A percentile compares a stretch with the other conserved stretches of the same genome.
These are phyloP conservation scores for Eonycteris spelaea DNA, from an alignment of 2,113 vertebrate species.

Conservation along the genomic window DNA sequence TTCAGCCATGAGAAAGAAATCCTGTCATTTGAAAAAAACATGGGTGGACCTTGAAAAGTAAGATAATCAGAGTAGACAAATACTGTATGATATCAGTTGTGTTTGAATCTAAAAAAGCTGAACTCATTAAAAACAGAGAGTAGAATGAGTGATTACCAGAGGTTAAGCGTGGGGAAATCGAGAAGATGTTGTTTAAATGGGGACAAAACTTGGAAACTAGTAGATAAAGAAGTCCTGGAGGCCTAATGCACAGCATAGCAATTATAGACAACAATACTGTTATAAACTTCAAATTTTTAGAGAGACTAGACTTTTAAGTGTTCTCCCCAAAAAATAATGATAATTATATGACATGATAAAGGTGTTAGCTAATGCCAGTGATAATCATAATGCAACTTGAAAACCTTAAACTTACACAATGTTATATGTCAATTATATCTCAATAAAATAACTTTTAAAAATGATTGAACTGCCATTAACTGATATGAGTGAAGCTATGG, in stretches of 20 bases:
- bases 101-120: background rate
- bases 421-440: background rate
- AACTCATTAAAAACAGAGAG: background rate
- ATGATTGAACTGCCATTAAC: background rate
- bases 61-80: background rate
- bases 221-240: background rate
- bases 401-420: background rate
- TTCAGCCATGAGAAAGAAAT: background rate
- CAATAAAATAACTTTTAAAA: background rate
- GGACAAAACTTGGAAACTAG: background rate
- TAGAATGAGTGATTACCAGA: background rate
- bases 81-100: background rate
- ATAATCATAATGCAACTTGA: background rate
- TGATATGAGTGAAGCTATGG: background rate
- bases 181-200: background rate
- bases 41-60: background rate
- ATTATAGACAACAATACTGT: background rate
- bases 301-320: background rate
- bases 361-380: background rate
- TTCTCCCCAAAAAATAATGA: background rate
- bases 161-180: background rate
- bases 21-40: background rate
- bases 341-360: background rate
- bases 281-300: background rate
- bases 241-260: background rate